Conservation (phyloP, 37 sponge, comb jelly and placozoan genomes). For the Mnemiopsis leidyi region DNA sequence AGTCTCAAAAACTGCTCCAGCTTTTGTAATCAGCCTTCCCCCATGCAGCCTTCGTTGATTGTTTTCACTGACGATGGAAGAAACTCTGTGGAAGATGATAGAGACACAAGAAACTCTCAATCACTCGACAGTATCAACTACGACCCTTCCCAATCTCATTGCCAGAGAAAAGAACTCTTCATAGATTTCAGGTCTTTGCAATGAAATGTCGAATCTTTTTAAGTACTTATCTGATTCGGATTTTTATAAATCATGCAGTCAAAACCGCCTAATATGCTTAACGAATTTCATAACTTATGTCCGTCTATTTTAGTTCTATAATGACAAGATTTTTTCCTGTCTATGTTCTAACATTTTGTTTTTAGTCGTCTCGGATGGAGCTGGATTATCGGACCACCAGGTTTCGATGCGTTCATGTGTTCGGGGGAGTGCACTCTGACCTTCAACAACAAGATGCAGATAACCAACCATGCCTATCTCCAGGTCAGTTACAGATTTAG, state of each 20-base stretch:
- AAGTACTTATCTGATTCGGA: too few relatives aligned
- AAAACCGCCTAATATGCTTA: too few relatives aligned
- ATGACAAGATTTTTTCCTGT: too few relatives aligned
- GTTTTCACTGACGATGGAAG: neutral
- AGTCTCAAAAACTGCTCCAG: too few relatives aligned
- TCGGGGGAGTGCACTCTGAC: constrained; percentile 34
- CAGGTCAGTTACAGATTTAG: constrained; percentile 25
- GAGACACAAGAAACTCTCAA: constrained; percentile 34
- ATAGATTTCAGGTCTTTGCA: constrained; percentile 18
- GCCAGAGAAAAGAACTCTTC: constrained; percentile 46
- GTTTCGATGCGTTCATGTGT: constrained; percentile 64
- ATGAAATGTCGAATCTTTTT: neutral
- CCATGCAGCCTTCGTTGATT: constrained; percentile 18
- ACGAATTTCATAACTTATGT: too few relatives aligned
- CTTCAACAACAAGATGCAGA: neutral
- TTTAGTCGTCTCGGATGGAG: constrained; percentile 37
- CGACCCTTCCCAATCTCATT: constrained; percentile 2
- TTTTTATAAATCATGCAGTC: too few relatives aligned
- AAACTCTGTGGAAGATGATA: neutral
- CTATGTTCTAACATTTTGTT: too few relatives aligned
- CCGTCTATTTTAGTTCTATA: too few relatives aligned
- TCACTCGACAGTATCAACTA: neutral
- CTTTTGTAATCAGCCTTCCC: neutral
- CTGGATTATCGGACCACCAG: constrained; percentile 52
- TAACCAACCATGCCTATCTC: constrained; percentile 57